phyloP scores from a whole-genome alignment of 2,888 invertebrate genomes.

The Acholoe squamosa region DNA sequence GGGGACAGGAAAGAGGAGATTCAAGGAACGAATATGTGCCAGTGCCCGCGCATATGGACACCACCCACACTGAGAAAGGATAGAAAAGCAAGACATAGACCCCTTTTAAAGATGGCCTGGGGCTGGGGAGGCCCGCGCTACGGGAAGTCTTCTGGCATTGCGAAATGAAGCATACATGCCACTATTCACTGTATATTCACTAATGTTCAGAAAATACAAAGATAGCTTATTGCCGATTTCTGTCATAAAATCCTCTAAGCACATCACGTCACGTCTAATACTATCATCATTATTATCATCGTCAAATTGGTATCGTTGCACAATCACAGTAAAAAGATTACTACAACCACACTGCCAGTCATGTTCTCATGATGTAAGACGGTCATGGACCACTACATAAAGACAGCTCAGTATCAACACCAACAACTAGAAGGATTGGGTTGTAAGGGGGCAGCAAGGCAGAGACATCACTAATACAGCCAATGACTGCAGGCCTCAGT shows the following conservation, averaged over 20 bases:
- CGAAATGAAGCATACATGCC: background rate
- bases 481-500: too few species aligned
- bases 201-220: conserved; percentile 20
- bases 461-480: too few species aligned
- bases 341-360: background rate
- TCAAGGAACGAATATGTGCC: too few species aligned
- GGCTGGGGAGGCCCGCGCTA: background rate
- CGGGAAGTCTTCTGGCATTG: background rate
- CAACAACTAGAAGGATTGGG: too few species aligned
- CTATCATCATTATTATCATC: background rate
- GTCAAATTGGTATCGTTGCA: background rate
- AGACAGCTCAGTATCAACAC: too few species aligned
- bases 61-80: too few species aligned
- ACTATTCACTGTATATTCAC: background rate
- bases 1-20: too few species aligned
- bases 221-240: background rate
- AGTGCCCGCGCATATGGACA: background rate
- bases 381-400: background rate
- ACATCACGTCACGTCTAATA: conserved; percentile 26
- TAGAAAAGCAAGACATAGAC: too few species aligned
- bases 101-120: too few species aligned
- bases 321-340: conserved; percentile 46
- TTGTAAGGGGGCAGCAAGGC: too few species aligned
- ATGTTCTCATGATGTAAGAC: background rate
- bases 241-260: conserved; percentile 21